phyloP scores from a whole-genome alignment of 2,113 vertebrate genomes.

The Amazona vittata region DNA sequence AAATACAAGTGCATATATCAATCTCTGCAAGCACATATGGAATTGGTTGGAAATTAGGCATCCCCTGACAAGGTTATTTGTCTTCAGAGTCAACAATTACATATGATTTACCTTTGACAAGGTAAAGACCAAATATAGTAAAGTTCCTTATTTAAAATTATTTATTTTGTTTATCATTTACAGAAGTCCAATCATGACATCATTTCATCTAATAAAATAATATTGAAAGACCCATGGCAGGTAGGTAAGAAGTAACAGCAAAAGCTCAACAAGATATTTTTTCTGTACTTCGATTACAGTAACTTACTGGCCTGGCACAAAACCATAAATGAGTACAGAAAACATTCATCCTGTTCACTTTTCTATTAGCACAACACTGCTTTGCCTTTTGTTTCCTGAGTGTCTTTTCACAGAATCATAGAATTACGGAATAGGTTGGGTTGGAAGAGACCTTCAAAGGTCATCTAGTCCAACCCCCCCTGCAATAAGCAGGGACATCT shows the following conservation, averaged over 20 bases:
- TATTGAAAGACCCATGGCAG: not conserved
- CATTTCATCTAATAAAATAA: not conserved
- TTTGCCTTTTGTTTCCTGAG: not conserved
- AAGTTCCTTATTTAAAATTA: not conserved
- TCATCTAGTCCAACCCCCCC: not conserved
- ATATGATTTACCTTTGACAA: not conserved
- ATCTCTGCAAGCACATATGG: not conserved
- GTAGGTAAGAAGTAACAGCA: not conserved
- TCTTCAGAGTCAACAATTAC: not conserved
- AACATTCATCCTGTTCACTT: not conserved
- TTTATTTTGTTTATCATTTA: not conserved
- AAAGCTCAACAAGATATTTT: not conserved
- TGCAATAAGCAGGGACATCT: not conserved
- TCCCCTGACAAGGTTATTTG: not conserved
- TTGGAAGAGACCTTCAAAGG: not conserved
- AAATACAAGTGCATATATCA: not conserved
- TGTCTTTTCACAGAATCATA: not conserved
- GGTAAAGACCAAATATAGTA: not conserved
- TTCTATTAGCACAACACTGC: not conserved
- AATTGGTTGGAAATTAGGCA: slow-evolving; percentile 1
- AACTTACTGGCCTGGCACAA: not conserved
- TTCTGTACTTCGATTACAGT: not conserved
- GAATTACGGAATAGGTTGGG: not conserved
- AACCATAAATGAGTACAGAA: not conserved
- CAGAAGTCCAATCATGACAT: not conserved